Evolutionary conservation across 2,888 invertebrate species (phyloP).

Genomic region (Ceriagrion tenellum): DNA sequence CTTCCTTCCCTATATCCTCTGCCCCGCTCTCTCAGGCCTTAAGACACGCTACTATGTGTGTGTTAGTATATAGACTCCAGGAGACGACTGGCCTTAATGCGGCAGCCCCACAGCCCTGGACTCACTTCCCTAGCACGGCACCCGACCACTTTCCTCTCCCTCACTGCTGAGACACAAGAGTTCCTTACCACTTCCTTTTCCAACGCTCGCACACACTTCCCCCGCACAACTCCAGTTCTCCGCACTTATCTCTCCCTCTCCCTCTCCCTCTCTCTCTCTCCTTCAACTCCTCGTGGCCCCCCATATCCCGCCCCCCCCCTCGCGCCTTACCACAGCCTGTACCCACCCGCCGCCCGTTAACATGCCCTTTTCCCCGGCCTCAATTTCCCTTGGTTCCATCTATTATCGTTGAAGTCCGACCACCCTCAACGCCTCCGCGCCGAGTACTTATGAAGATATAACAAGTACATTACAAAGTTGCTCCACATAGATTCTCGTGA

Average conservation of each 20-base stretch:
- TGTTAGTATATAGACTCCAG: background rate
- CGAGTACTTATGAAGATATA: slow-evolving; percentile 62
- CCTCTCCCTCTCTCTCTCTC: background rate
- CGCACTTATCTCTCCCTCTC: background rate
- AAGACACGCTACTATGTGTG: background rate
- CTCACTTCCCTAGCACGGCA: background rate
- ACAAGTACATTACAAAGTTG: slow-evolving; percentile 56
- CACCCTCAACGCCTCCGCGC: slow-evolving; percentile 47
- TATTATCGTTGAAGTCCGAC: slow-evolving; percentile 45
- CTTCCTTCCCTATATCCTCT: background rate
- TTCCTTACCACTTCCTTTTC: background rate
- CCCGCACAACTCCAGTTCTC: background rate
- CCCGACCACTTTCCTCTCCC: background rate
- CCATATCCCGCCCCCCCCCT: background rate
- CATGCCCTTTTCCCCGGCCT: slow-evolving; percentile 6
- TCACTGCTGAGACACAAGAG: background rate
- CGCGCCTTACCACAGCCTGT: too few species aligned
- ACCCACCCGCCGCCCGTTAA: background rate
- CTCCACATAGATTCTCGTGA: slow-evolving; percentile 4
- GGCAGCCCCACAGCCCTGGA: background rate
- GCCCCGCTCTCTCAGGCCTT: background rate
- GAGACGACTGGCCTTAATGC: slow-evolving; percentile 5
- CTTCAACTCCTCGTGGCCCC: background rate
- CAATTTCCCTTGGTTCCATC: slow-evolving; percentile 43
- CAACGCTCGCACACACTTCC: background rate